A percentile compares a stretch with the other conserved stretches of the same genome.
Conservation (phyloP, 1,140 invertebrate genomes). For the Drosophila nannoptera region DNA sequence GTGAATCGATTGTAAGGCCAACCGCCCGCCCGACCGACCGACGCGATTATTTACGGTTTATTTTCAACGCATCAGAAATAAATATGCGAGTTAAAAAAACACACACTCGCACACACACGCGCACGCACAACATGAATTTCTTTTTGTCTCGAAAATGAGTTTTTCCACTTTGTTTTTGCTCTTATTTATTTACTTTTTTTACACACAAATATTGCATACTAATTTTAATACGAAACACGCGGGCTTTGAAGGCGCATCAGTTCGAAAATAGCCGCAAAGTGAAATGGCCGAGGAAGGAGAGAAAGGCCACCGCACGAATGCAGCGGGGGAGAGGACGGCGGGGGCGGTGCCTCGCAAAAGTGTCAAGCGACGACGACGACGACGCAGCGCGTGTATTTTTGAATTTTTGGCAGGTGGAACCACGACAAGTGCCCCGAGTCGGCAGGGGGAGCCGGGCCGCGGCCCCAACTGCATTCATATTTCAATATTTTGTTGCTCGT, state of each 20-base stretch:
- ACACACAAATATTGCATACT: slow-evolving; percentile 76
- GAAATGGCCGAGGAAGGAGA: slow-evolving; percentile 43
- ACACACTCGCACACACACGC: slow-evolving; percentile 2
- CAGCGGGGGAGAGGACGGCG: neutral
- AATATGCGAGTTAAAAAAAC: slow-evolving; percentile 53
- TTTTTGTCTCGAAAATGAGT: slow-evolving; percentile 6
- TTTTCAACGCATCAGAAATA: slow-evolving; percentile 76
- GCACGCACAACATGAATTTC: slow-evolving; percentile 48
- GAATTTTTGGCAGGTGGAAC: slow-evolving; percentile 72
- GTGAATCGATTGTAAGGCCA: slow-evolving; percentile 72
- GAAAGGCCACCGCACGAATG: slow-evolving; percentile 20
- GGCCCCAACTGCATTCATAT: slow-evolving; percentile 64
- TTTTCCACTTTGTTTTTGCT: neutral
- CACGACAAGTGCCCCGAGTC: slow-evolving; percentile 60
- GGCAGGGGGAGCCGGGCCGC: neutral
- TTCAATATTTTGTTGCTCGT: slow-evolving; percentile 69
- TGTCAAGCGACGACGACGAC: slow-evolving; percentile 48
- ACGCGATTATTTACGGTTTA: slow-evolving; percentile 76
- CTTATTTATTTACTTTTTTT: slow-evolving; percentile 14
- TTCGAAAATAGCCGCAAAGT: slow-evolving; percentile 58
- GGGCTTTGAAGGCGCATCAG: slow-evolving; percentile 60
- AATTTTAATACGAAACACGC: slow-evolving; percentile 77
- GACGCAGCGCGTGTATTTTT: slow-evolving; percentile 51
- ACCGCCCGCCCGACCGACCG: slow-evolving; percentile 48
- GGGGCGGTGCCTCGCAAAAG: slow-evolving; percentile 45